A percentile compares a stretch with the other conserved stretches of the same genome.
phyloP scores from a whole-genome alignment of 2,113 vertebrate species.

The Strigops habroptila region DNA sequence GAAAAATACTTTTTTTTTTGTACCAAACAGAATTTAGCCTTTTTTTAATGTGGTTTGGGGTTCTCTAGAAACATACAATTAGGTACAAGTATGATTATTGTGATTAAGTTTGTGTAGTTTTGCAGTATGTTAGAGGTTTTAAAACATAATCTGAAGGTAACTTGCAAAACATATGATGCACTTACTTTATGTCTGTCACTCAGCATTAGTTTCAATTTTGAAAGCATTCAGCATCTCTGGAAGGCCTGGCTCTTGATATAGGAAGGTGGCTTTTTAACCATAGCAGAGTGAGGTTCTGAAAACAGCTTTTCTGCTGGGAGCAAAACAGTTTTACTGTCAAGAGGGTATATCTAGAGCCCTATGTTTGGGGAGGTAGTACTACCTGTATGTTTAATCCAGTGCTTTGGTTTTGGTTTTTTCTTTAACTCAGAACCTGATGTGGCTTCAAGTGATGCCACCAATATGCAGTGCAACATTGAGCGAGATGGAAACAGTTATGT shows the following conservation, averaged over 20 bases:
- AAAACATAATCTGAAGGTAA: not conserved
- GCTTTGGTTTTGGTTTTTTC: not conserved
- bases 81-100: not conserved
- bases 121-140: not conserved
- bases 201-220: not conserved
- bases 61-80: not conserved
- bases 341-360: not conserved
- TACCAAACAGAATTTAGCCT: not conserved
- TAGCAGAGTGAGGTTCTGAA: not conserved
- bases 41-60: not conserved
- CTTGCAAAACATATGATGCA: not conserved
- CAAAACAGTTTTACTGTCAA: not conserved
- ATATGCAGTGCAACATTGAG: conserved; percentile 84
- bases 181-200: not conserved
- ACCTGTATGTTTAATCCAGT: not conserved
- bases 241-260: not conserved
- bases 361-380: not conserved
- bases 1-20: not conserved
- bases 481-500: conserved; percentile 76
- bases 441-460: conserved; percentile 93
- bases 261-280: not conserved
- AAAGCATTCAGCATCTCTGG: not conserved
- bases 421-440: conserved; percentile 84
- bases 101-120: not conserved
- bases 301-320: not conserved